phyloP scores from a whole-genome alignment of 64 coral and sea anemone species.

The Anthopleura sola region DNA sequence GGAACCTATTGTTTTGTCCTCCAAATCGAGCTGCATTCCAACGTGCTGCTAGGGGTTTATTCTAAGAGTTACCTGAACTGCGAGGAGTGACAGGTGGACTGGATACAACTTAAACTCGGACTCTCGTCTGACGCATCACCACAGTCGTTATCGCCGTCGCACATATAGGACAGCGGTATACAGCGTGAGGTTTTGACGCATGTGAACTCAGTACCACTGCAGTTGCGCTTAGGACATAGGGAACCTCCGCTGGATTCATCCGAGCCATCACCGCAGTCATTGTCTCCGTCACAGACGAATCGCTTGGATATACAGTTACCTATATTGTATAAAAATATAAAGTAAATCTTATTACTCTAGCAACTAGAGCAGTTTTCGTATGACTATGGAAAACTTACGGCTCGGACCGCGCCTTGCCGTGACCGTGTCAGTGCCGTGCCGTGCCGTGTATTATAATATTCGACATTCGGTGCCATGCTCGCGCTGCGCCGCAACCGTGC shows the following conservation, averaged over 20 bases:
- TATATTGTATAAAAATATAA: neutral
- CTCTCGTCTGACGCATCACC: slow-evolving; percentile 67
- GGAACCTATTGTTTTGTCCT: too few species aligned
- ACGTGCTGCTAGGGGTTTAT: neutral
- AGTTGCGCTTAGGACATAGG: slow-evolving; percentile 27
- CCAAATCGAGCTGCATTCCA: too few species aligned
- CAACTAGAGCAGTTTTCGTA: too few species aligned
- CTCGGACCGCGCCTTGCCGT: too few species aligned
- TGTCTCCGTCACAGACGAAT: slow-evolving; percentile 55
- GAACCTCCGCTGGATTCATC: slow-evolving; percentile 40
- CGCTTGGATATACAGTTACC: neutral
- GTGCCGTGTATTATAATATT: too few species aligned
- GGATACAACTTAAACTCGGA: slow-evolving; percentile 15
- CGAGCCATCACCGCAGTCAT: slow-evolving; percentile 59
- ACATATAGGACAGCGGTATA: slow-evolving; percentile 41
- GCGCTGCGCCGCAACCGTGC: too few species aligned
- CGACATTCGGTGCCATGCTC: too few species aligned
- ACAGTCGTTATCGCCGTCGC: slow-evolving; percentile 84
- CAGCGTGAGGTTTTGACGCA: slow-evolving; percentile 43
- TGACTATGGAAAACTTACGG: too few species aligned
- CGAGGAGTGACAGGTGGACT: slow-evolving; percentile 19
- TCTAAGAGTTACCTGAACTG: slow-evolving; percentile 48
- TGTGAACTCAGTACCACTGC: slow-evolving; percentile 42
- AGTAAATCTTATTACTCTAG: too few species aligned
- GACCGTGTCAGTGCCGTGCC: too few species aligned